Conservation (phyloP, 2,113 vertebrate species). For the Platysteira castanea region DNA sequence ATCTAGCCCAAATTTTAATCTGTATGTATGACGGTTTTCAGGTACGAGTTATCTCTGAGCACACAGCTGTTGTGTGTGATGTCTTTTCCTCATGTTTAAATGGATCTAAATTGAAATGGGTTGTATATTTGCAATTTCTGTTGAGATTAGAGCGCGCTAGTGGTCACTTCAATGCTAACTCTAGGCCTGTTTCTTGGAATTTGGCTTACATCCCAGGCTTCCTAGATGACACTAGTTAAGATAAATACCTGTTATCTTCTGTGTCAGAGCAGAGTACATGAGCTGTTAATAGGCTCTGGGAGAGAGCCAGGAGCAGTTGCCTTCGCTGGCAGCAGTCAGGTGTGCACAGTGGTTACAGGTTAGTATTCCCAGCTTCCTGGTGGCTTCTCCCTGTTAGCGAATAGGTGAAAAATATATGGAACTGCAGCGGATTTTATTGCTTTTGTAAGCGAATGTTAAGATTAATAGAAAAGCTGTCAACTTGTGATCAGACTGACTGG, state of each 20-base stretch:
- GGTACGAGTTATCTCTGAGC: neutral
- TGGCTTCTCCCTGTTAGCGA: neutral
- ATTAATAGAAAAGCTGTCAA: neutral
- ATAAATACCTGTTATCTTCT: constrained; percentile 35
- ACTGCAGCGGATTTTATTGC: neutral
- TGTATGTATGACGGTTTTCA: neutral
- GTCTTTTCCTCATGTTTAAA: neutral
- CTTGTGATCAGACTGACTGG: neutral
- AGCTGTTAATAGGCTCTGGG: constrained; percentile 22
- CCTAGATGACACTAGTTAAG: constrained; percentile 44
- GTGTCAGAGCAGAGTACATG: neutral
- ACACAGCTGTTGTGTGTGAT: neutral
- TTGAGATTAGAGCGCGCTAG: neutral
- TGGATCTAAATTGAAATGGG: neutral
- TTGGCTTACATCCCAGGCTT: constrained; percentile 38
- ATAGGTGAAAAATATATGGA: neutral
- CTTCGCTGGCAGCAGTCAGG: neutral
- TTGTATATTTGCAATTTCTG: neutral
- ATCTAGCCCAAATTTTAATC: neutral
- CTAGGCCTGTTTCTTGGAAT: neutral
- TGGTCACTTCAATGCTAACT: constrained; percentile 12
- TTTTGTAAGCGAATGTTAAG: neutral
- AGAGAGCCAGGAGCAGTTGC: neutral
- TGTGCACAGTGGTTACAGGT: neutral
- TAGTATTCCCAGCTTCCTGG: neutral